Evolutionary conservation across 2,113 vertebrate species (phyloP).

Genomic region (Neodontobutis hainanensis): DNA sequence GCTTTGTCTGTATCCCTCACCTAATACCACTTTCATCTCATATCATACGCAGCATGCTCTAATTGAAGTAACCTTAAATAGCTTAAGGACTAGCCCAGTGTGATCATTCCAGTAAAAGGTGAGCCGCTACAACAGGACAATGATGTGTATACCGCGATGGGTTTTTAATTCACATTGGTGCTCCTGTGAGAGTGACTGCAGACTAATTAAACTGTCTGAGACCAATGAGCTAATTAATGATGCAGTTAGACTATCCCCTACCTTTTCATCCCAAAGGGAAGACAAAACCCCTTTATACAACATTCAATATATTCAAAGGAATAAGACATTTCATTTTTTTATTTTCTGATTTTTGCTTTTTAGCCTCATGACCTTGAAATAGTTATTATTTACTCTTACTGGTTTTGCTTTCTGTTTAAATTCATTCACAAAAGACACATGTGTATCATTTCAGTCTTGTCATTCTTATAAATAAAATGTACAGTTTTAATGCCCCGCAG

Average conservation of each 20-base stretch:
- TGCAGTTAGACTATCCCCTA: conserved; percentile 31
- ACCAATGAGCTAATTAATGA: conserved; percentile 55
- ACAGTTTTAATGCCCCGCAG: no score
- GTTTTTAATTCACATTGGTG: conserved; percentile 34
- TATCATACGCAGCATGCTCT: conserved; percentile 40
- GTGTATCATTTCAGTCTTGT: no score
- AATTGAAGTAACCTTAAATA: conserved; percentile 49
- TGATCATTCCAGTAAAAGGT: conserved; percentile 28
- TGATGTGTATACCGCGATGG: conserved; percentile 6
- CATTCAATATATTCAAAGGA: conserved; percentile 32
- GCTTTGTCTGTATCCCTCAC: conserved; percentile 13
- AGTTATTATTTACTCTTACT: no score
- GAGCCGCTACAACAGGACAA: conserved; percentile 33
- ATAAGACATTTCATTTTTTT: conserved; percentile 5
- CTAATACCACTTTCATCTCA: conserved; percentile 39
- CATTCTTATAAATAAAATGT: no score
- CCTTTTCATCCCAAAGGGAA: conserved; percentile 14
- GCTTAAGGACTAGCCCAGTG: conserved; percentile 2
- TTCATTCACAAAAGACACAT: no score
- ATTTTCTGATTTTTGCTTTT: conserved; percentile 17
- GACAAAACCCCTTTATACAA: conserved; percentile 34
- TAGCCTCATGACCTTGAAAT: conserved; percentile 24
- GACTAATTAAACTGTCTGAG: conserved; percentile 63
- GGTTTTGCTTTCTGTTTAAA: no score
- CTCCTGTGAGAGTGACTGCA: conserved; percentile 42